These are phyloP conservation scores for Crocodylus rhombifer DNA, from an alignment of 2,797 vertebrate species.

Conservation along the genomic window DNA sequence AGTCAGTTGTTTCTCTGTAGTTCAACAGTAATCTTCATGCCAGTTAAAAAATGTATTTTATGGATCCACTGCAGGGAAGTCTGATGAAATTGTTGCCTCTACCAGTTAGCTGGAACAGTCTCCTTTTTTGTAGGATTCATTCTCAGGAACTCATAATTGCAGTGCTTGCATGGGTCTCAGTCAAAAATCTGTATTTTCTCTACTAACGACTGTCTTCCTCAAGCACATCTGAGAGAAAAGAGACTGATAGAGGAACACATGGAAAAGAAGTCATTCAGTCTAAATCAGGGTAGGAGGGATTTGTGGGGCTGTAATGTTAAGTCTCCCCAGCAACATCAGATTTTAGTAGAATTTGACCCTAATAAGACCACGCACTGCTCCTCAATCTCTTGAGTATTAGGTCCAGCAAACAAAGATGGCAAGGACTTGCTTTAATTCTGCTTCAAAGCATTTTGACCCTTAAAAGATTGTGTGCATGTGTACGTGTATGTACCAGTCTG, in stretches of 20 bases:
- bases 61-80: neutral
- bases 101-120: neutral
- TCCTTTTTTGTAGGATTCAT: neutral
- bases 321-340: neutral
- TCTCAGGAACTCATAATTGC: neutral
- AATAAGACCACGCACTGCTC: neutral
- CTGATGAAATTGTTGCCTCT: neutral
- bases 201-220: rapidly evolving
- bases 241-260: rapidly evolving
- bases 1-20: neutral
- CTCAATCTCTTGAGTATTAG: neutral
- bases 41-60: neutral
- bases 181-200: neutral
- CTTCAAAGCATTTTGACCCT: neutral
- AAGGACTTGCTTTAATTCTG: neutral
- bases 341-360: neutral
- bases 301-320: rapidly evolving
- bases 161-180: neutral
- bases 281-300: rapidly evolving
- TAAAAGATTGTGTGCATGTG: neutral
- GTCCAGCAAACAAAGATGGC: neutral
- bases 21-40: neutral
- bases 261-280: neutral
- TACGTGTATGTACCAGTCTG: neutral
- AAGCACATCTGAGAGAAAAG: neutral